Conservation (phyloP, 35 echinoderm and acorn worm genomes). For the Anneissia japonica region DNA sequence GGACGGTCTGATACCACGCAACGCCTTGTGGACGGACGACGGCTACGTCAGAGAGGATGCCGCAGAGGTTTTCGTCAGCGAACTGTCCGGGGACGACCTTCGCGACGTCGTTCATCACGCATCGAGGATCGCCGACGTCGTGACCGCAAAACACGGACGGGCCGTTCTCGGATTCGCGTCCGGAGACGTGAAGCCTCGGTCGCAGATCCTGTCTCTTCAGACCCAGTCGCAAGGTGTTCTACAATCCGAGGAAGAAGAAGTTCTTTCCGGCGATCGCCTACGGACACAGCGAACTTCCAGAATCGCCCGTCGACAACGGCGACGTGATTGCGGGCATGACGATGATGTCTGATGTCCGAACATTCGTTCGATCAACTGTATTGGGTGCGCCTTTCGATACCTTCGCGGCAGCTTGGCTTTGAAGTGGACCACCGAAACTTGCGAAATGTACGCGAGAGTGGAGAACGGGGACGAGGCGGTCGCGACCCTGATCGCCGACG, state of each 20-base stretch:
- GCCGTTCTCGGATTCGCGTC: no score
- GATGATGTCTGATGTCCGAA: neutral
- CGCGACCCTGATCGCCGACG: neutral
- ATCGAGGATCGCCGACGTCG: no score
- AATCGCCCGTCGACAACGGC: neutral
- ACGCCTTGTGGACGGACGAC: no score
- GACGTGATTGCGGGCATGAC: slow-evolving; percentile 3
- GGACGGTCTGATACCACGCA: no score
- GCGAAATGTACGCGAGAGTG: no score
- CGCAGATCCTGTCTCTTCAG: neutral
- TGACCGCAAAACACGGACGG: no score
- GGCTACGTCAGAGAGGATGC: no score
- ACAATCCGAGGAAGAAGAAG: neutral
- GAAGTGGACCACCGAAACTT: neutral
- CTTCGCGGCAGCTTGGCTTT: neutral
- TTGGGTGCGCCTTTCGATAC: neutral
- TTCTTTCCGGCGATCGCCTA: neutral
- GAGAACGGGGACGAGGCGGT: neutral
- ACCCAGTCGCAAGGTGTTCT: slow-evolving; percentile 2
- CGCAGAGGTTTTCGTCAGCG: no score
- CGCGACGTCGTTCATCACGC: no score
- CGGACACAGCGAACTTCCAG: neutral
- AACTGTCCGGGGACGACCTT: no score
- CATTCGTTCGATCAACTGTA: neutral
- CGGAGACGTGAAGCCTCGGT: no score